Evolutionary conservation across 2,797 vertebrate species (phyloP), one percentile per base, ranked within the genome.

Genomic region (Cyprinodon diabolis): DNA sequence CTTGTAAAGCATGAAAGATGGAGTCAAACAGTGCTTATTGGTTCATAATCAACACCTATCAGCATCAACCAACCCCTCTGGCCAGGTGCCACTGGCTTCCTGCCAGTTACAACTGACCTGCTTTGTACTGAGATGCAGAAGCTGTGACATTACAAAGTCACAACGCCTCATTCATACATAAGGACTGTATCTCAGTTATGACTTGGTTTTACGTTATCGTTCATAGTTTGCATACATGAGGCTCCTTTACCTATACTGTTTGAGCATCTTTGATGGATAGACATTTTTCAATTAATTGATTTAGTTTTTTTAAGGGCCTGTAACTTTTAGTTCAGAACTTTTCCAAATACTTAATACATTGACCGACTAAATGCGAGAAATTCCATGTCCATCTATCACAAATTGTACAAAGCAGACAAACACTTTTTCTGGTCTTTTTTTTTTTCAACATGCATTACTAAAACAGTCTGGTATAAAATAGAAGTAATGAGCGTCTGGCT

Each of bases 101-200:
- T 77, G 84, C 87, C 89, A 90, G 81, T 74, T 74, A 66, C 84
- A 77, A 67, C 78, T 72, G 76, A 84, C 83, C 63, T 70, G 71
- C 76, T 81, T 72, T 86, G 78, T 70, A n/a, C 75, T 74, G 66
- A 76, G 69, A 80, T 1, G n/a, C 54, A 8, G n/a, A 9, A 75
- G 78, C 65, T 47, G 63, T 87, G 63, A 71, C 54, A 74, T 88
- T 71, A 21, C 57, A 48, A 69, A 78, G 54, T 85, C 63, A 77
- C 69, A 67, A 21, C 65, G 56, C 55, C 65, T 72, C 45, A 65
- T 47, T 43, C 25, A 68, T 69, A 57, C 7, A 52, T 68, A 48
- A 76, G 80, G 49, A 48, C 30, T 73, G 6, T 25, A 72, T 71
- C 49, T 52, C 43, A 43, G 19, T 52, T 25, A 37, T 68, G 48